Conservation (phyloP, 2,113 vertebrate genomes). For the Scytalopus superciliaris region DNA sequence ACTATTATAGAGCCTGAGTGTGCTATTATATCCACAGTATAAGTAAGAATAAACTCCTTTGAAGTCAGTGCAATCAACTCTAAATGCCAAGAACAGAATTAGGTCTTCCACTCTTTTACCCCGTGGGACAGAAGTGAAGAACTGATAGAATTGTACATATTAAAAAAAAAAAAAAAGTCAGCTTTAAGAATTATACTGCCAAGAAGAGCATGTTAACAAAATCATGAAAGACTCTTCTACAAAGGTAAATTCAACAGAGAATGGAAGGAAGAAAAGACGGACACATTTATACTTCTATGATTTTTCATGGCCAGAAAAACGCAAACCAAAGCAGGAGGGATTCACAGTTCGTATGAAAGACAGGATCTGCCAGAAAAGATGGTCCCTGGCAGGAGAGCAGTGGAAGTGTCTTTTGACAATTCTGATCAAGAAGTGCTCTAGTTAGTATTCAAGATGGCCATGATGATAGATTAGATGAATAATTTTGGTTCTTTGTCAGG, state of each 20-base stretch:
- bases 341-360: constrained; percentile 15
- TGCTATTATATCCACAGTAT: neutral
- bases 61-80: neutral
- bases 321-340: neutral
- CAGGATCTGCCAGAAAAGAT: constrained; percentile 38
- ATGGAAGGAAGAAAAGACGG: neutral
- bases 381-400: constrained; percentile 34
- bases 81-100: neutral
- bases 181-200: neutral
- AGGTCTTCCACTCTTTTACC: neutral
- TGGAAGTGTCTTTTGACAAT: constrained; percentile 61
- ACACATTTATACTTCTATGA: neutral
- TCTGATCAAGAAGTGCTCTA: constrained; percentile 66
- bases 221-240: neutral
- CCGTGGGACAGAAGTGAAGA: neutral
- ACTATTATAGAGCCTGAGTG: neutral
- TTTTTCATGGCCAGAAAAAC: constrained; percentile 23
- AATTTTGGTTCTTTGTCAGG: constrained; percentile 68
- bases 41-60: neutral
- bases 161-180: neutral
- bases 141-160: neutral
- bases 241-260: neutral
- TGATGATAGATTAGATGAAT: constrained; percentile 66
- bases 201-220: neutral
- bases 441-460: constrained; percentile 60